A percentile compares a stretch with the other conserved stretches of the same genome.
These are phyloP conservation scores for Alloscopus bannaensis DNA, from an alignment of 2,888 invertebrate species.

Conservation along the genomic window DNA sequence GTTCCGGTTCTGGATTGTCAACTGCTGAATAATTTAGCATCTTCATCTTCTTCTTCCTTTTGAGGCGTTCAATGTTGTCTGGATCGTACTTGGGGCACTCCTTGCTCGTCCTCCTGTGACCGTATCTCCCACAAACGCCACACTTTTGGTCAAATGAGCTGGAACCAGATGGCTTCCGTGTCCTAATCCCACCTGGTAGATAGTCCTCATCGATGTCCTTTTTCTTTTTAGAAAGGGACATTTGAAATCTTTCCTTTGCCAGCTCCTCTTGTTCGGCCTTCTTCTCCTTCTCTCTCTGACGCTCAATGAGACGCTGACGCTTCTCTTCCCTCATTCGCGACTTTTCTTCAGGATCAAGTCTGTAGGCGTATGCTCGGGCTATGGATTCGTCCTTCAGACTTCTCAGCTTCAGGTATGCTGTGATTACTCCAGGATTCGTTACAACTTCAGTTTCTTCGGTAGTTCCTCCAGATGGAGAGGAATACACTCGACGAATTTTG, in stretches of 20 bases:
- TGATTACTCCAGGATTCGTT: conserved; percentile 21
- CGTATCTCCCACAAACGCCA: conserved; percentile 16
- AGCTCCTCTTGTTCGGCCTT: background rate
- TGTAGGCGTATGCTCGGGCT: conserved; percentile 3
- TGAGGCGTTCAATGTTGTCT: background rate
- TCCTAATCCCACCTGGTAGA: background rate
- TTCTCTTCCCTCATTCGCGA: conserved; percentile 9
- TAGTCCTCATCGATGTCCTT: background rate
- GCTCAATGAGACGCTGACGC: conserved; percentile 34
- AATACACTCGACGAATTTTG: conserved; percentile 23
- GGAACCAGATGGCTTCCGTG: no score
- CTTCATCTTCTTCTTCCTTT: conserved; percentile 4
- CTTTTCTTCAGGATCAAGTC: conserved; percentile 11
- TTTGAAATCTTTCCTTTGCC: background rate
- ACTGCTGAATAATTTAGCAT: background rate
- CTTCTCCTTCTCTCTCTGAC: conserved; percentile 22
- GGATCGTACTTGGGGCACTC: conserved; percentile 25
- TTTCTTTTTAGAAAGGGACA: background rate
- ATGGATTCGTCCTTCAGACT: conserved; percentile 26
- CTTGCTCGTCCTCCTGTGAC: conserved; percentile 35
- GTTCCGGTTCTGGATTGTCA: background rate
- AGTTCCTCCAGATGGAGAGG: background rate
- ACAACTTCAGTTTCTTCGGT: conserved; percentile 16
- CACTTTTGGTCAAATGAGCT: no score
- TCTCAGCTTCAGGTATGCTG: conserved; percentile 23